Base-by-base conservation (phyloP, 2,888 invertebrate genomes). In the Morpho achilles region DNA sequence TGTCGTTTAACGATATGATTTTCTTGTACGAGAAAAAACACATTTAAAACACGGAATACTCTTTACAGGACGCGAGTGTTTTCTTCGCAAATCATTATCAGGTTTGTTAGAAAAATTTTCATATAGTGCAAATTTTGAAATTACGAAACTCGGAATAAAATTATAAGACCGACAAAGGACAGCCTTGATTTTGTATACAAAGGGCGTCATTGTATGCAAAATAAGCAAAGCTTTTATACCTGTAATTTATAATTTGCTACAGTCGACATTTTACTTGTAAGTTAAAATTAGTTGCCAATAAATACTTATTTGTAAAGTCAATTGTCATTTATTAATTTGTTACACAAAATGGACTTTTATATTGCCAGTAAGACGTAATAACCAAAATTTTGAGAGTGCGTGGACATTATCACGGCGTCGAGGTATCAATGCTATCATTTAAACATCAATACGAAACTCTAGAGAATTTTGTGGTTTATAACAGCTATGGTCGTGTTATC, bases 141-240 rank as follows among this genome's bases (percentile, higher is more conserved):
- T 60, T 53, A 56, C 52, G 49, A 54, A 56, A 59, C 49, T 50
- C 43, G 50, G 55, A 44, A 55, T 54, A 58, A 53, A 58, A 53
- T 52, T 58, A 58, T 50, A 41, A 43, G 7, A 53, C 58, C 63
- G 63, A 60, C 63, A 62, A 62, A 62, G 56, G 58, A 39, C 50
- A 58, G 48, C 56, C 60, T 61, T 53, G 60, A 51, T 60, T 50
- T 53, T 46, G 50, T 58, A 61, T 58, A 56, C 63, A 61, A 60
- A 60, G 58, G 54, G 56, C 42, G 58, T 60, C 60, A 63, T 63
- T 63, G 63, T 63, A 63, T 63, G 63, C 60, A 63, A 63, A 62
- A 58, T 48, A 55, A 50, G 45, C 55, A 53, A 58, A 53, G 55
- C 54, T 55, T 56, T 58, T 53, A 53, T 58, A 45, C 60, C 58